Evolutionary conservation across 37 sponge, comb jelly and placozoan species (phyloP).

Genomic region (Haliclona indistincta): DNA sequence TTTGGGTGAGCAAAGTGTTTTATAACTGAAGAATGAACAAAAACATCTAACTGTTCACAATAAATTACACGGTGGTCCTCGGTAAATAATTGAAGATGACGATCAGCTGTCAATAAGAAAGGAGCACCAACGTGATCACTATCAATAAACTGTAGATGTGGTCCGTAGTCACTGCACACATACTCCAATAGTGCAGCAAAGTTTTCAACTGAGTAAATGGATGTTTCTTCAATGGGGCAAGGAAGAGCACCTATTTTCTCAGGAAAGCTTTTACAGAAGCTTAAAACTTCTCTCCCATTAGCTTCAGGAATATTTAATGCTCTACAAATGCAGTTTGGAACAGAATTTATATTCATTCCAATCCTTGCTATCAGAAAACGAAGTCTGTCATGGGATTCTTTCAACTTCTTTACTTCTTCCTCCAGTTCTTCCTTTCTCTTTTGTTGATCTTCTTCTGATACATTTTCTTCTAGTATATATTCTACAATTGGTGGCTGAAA

Average conservation of each 20-base stretch:
- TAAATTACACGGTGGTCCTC: constrained; percentile 11
- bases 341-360: constrained; percentile 49
- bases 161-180: background rate
- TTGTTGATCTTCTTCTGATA: background rate
- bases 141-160: background rate
- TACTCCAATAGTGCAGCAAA: constrained; percentile 1
- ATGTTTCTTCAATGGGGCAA: background rate
- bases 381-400: too few relatives aligned
- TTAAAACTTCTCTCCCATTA: background rate
- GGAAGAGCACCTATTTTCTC: background rate
- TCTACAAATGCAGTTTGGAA: too few relatives aligned
- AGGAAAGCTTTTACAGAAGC: background rate
- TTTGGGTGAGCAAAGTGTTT: too few relatives aligned
- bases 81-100: constrained; percentile 29
- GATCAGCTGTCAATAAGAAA: constrained; percentile 52
- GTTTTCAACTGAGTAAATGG: constrained; percentile 6
- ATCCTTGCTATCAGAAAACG: too few relatives aligned
- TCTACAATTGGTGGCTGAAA: background rate
- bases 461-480: constrained; percentile 1
- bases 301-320: too few relatives aligned
- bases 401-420: constrained; percentile 4
- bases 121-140: constrained; percentile 28
- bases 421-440: background rate
- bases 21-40: too few relatives aligned
- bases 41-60: constrained; percentile 8